Evolutionary conservation across 2,888 invertebrate species (phyloP).

Genomic region (Phengaris arion): DNA sequence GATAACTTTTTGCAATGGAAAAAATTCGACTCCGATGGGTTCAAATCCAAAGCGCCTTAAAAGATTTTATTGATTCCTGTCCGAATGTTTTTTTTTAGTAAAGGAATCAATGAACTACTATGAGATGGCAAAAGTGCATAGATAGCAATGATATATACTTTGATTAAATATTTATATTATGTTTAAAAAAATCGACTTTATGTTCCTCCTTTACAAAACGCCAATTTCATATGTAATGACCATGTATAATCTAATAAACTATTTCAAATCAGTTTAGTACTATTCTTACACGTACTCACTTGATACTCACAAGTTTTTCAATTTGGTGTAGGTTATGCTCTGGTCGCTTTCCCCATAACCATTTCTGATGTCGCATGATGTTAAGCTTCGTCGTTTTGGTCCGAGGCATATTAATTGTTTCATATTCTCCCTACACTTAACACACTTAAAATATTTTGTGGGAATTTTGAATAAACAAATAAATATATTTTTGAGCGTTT

Average conservation of each 20-base stretch:
- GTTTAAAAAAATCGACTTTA: too few relatives aligned
- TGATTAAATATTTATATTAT: too few relatives aligned
- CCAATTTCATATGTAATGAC: too few relatives aligned
- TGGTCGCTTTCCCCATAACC: conserved; percentile 23
- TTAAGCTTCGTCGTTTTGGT: conserved; percentile 11
- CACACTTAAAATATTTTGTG: not conserved
- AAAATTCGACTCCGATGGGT: too few relatives aligned
- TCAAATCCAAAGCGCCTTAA: too few relatives aligned
- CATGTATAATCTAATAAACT: not conserved
- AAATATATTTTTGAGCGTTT: not conserved
- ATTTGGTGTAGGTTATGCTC: conserved; percentile 24
- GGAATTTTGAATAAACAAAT: not conserved
- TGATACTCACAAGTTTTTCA: conserved; percentile 4
- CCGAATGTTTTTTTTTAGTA: too few relatives aligned
- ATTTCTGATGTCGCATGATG: conserved; percentile 18
- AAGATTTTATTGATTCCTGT: too few relatives aligned
- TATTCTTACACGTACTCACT: not conserved
- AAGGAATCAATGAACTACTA: too few relatives aligned
- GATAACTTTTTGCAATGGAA: too few relatives aligned
- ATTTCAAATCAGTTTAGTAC: not conserved
- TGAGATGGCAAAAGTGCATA: too few relatives aligned
- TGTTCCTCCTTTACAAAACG: too few relatives aligned
- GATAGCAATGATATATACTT: too few relatives aligned
- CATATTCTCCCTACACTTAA: conserved; percentile 12
- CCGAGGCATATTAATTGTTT: conserved; percentile 10